These are phyloP conservation scores for Pluvialis apricaria DNA, from an alignment of 2,113 vertebrate species.

Conservation along the genomic window DNA sequence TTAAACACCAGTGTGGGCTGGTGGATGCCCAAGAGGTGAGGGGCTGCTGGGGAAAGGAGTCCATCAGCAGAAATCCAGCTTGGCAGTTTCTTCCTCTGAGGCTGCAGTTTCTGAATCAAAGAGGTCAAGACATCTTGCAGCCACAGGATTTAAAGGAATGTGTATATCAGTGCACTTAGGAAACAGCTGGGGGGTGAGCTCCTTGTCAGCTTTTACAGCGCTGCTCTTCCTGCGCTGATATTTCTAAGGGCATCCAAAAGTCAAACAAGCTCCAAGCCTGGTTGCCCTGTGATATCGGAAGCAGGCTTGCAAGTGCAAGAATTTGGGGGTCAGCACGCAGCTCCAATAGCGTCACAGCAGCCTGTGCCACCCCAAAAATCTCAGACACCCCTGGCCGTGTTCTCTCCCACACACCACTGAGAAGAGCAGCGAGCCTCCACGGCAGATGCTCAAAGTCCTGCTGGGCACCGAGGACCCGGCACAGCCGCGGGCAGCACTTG, in stretches of 20 bases:
- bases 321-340: neutral
- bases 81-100: neutral
- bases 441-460: fast-evolving
- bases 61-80: neutral
- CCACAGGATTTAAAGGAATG: neutral
- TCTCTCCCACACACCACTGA: neutral
- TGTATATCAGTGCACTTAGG: neutral
- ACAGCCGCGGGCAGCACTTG: fast-evolving
- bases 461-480: neutral
- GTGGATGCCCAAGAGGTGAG: neutral
- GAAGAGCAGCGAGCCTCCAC: neutral
- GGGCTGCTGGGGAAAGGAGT: no score
- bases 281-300: neutral
- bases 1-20: neutral
- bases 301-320: neutral
- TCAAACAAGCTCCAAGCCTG: neutral
- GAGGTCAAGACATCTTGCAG: neutral
- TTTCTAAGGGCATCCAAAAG: neutral
- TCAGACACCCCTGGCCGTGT: fast-evolving
- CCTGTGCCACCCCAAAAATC: neutral
- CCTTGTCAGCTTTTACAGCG: neutral
- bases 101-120: neutral
- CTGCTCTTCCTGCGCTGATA: neutral
- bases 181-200: neutral
- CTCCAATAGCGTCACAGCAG: neutral